Evolutionary conservation across 1,140 invertebrate species (phyloP).

Genomic region (Eciton burchellii): DNA sequence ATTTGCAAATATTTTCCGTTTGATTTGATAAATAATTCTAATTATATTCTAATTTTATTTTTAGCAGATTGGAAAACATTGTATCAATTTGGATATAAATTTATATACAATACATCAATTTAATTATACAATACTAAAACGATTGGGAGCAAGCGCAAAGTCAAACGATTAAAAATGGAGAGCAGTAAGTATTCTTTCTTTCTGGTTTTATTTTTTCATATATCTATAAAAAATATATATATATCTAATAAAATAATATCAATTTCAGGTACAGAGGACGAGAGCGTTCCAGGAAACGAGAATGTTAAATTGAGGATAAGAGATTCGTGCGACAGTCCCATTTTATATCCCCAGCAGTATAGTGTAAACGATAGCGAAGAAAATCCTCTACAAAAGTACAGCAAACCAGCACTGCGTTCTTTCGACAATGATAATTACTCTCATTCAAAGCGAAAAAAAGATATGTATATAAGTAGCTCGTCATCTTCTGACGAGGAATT

Average conservation of each 20-base stretch:
- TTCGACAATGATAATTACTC: not conserved
- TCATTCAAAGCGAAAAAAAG: not conserved
- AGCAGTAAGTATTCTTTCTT: not conserved
- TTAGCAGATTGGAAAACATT: too few relatives aligned
- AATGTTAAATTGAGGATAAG: not conserved
- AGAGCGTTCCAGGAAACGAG: not conserved
- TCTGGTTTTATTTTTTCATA: not conserved
- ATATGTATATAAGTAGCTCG: too few relatives aligned
- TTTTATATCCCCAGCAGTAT: not conserved
- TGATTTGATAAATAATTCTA: too few relatives aligned
- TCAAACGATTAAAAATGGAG: not conserved
- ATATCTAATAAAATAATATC: too few relatives aligned
- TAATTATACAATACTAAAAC: too few relatives aligned
- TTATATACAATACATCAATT: too few relatives aligned
- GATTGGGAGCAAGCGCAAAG: too few relatives aligned
- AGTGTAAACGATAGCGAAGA: not conserved
- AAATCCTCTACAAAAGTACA: not conserved
- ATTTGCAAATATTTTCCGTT: too few relatives aligned
- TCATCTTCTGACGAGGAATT: not conserved
- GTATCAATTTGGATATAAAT: too few relatives aligned
- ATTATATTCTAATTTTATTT: too few relatives aligned
- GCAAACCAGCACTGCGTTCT: not conserved
- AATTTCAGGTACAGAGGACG: slow-evolving; percentile 3
- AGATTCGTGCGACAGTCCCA: not conserved
- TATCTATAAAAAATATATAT: too few relatives aligned